Evolutionary conservation across 2,888 invertebrate genomes (phyloP).

Genomic region (Tortrix viridana): DNA sequence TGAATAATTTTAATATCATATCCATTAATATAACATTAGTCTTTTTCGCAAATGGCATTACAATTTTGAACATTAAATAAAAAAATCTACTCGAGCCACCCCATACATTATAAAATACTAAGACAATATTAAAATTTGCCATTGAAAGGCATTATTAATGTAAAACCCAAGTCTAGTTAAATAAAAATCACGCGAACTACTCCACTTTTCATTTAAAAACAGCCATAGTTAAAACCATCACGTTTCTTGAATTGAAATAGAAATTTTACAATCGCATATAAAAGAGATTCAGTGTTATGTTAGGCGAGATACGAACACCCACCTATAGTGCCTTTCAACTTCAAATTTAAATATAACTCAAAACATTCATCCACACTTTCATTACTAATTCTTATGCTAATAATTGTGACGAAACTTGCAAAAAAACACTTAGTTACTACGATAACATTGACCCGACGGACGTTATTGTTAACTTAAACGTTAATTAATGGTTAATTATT

Average conservation of each 20-base stretch:
- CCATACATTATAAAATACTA: constrained; percentile 9
- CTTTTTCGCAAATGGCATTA: constrained; percentile 81
- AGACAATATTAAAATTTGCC: constrained; percentile 9
- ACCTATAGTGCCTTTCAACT: background rate
- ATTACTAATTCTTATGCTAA: constrained; percentile 33
- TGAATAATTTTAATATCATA: constrained; percentile 62
- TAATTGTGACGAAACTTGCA: constrained; percentile 49
- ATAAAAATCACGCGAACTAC: background rate
- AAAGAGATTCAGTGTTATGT: too few species aligned
- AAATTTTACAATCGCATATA: too few species aligned
- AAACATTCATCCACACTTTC: constrained; percentile 29
- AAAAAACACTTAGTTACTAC: constrained; percentile 48
- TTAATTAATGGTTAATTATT: constrained; percentile 38
- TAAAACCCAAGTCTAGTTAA: background rate
- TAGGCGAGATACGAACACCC: too few species aligned
- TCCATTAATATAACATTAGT: constrained; percentile 75
- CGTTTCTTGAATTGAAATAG: too few species aligned
- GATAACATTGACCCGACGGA: constrained; percentile 50
- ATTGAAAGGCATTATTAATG: background rate
- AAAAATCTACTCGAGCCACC: constrained; percentile 50
- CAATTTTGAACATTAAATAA: constrained; percentile 79
- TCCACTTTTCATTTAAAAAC: too few species aligned
- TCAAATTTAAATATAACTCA: constrained; percentile 21
- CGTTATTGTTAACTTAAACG: constrained; percentile 44
- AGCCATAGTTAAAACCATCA: too few species aligned